Base-by-base conservation (phyloP, 2,797 vertebrate species). In the Peromyscus attwateri region DNA sequence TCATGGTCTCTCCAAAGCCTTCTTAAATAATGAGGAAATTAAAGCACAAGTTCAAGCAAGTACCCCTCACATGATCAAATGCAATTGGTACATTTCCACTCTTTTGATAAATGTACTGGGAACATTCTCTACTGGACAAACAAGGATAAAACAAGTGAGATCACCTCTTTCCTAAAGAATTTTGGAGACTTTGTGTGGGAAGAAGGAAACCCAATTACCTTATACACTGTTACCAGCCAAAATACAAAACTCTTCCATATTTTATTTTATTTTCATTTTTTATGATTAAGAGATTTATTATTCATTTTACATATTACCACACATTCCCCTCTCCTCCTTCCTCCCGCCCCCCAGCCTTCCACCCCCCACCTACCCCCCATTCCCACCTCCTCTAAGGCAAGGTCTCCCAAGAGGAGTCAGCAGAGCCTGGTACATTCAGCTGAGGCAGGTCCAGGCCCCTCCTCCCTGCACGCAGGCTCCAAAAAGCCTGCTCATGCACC, bases 191-290 rank as follows among this genome's bases (percentile, higher is more conserved):
- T 57, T 68, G n/a, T 31, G 27, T 0, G 17, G 17, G 71, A 89
- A 82, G n/a, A 57, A 43, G 13, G 21, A 75, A 89, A 37, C 11
- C n/a, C 31, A 55, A 57, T 77, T 76, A 40, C 1, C 9, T 46
- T 25, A 46, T 0, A 17, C 9, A 27, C 8, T n/a, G 13, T 49
- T 55, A 57, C 0, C 10, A 62, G 16, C 25, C 16, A 17, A 76
- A 66, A 9, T 40, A 68, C 43, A 40, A 73, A 68, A 71, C 40
- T 40, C 40, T 40, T 40, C 40, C 40, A 40, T 40, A 40, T 40
- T 40, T 40, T 40, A 40, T 40, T 40, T 40, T 40, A 40, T 40
- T 40, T 40, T 40, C 40, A 40, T 40, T 40, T 40, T 40, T 40
- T 40, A 40, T 40, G 40, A 40, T 40, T 40, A 40, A 40, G 40